Evolutionary conservation across 2,797 vertebrate genomes (phyloP), one percentile per base, ranked within the genome.

Genomic region (Trachurus trachurus): DNA sequence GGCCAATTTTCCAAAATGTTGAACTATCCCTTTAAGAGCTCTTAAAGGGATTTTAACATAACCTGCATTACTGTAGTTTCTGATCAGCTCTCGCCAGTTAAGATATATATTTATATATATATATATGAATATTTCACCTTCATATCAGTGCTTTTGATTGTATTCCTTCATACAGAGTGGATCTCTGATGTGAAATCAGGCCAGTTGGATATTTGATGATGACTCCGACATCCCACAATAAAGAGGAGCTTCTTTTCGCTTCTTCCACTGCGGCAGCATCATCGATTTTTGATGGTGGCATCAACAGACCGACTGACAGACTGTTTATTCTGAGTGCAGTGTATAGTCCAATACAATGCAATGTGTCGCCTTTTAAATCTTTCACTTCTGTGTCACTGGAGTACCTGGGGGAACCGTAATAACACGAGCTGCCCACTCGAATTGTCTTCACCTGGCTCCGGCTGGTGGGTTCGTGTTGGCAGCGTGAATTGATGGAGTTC

Each of bases 401-500:
- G 59, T 56, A 78, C 67, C 56, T 59, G 26, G 64, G 59, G 40
- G 39, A 34, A 58, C 68, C 54, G 65, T 76, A 65, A 62, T 66
- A 78, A 72, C 12, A 47, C 40, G 39, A n/a, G 4, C 58, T 29
- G 34, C 68, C 82, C 34, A 62, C 63, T 68, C 22, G 52, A 40
- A 74, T 62, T 71, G 67, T 74, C 40, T 45, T 71, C 65, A 60
- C 64, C 53, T 6, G 34, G 49, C 66, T 71, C 62, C 63, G 76
- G 40, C 68, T 72, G 60, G 68, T 66, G 65, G 65, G 22, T 68
- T 37, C 15, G 60, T 37, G 70, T 42, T 60, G 69, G 54, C 76
- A 74, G 71, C 53, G 49, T 59, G 76, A 78, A 75, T 67, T 63
- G 73, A 80, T 71, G 49, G 77, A 69, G 66, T 76, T 80, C 39